A percentile compares a stretch with the other conserved stretches of the same genome.
Conservation (phyloP, 2,113 vertebrate species). For the Thamnaconus septentrionalis region DNA sequence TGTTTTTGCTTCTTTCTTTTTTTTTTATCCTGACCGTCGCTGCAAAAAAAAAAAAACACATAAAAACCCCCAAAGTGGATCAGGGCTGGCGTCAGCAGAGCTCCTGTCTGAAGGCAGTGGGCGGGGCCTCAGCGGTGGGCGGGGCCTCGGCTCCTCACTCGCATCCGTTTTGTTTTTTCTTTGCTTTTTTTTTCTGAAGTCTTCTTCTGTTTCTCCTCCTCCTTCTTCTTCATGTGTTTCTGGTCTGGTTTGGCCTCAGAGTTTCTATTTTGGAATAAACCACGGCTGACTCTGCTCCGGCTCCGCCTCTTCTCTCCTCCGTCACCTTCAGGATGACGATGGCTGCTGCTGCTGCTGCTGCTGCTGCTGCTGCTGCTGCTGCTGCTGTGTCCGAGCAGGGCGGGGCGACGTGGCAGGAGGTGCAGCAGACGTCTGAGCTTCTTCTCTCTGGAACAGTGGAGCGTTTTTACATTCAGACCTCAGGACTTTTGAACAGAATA, state of each 20-base stretch:
- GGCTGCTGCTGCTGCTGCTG: slow-evolving; percentile 2
- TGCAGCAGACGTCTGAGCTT: slow-evolving; percentile 17
- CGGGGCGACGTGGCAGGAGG: no score
- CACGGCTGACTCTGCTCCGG: slow-evolving; percentile 60
- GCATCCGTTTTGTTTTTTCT: slow-evolving; percentile 14
- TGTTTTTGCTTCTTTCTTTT: no score
- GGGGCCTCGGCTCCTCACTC: slow-evolving; percentile 27
- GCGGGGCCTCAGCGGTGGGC: not conserved
- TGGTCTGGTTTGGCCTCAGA: slow-evolving; percentile 73
- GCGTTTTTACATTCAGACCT: no score
- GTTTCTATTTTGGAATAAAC: slow-evolving; percentile 80
- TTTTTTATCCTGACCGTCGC: no score
- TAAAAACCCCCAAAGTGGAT: no score
- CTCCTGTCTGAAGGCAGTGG: no score
- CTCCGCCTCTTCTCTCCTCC: slow-evolving; percentile 7
- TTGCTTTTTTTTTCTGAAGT: slow-evolving; percentile 60
- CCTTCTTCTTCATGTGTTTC: slow-evolving; percentile 1
- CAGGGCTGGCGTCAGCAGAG: no score
- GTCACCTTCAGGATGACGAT: not conserved
- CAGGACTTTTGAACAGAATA: no score
- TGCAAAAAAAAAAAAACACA: no score
- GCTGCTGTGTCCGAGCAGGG: no score
- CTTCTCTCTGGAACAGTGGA: slow-evolving; percentile 66
- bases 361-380: no score
- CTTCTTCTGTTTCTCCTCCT: slow-evolving; percentile 35